Percentiles rank a stretch among this genome's conserved stretches.
Conservation (phyloP, 2,113 vertebrate genomes). For the Verasper variegatus region DNA sequence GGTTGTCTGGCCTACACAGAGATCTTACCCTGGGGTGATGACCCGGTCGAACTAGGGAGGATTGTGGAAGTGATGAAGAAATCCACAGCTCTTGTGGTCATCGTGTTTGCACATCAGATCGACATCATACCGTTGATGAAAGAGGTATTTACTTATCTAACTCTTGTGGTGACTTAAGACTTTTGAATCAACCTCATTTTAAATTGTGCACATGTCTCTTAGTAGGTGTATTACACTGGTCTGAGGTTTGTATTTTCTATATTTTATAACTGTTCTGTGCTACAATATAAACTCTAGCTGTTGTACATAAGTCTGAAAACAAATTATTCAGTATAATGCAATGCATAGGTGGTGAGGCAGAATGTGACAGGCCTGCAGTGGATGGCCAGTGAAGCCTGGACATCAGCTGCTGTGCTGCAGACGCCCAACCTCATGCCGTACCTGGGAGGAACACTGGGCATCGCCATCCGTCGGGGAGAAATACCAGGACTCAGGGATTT, state of each 20-base stretch:
- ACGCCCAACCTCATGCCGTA: constrained; percentile 48
- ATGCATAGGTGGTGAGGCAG: constrained; percentile 58
- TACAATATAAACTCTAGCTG: no score
- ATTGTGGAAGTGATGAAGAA: constrained; percentile 68
- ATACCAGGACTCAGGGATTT: constrained; percentile 58
- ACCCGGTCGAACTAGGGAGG: constrained; percentile 47
- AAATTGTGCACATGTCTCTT: no score
- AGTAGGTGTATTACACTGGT: no score
- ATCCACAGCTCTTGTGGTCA: constrained; percentile 64
- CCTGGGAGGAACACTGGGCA: constrained; percentile 60
- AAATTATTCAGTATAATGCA: not conserved
- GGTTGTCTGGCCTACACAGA: constrained; percentile 73
- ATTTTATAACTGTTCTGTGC: no score
- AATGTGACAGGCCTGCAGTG: constrained; percentile 78
- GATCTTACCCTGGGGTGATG: constrained; percentile 62
- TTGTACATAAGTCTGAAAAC: no score
- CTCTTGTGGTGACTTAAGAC: not conserved
- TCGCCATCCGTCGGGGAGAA: constrained; percentile 75
- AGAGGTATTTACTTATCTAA: constrained; percentile 52
- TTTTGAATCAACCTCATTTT: no score
- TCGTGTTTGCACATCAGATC: constrained; percentile 56
- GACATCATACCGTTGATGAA: constrained; percentile 59
- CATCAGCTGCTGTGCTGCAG: constrained; percentile 44
- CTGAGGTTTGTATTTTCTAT: no score
- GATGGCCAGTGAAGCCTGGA: constrained; percentile 74